Evolutionary conservation across 2,797 vertebrate genomes (phyloP).

Genomic region (Nasua narica): DNA sequence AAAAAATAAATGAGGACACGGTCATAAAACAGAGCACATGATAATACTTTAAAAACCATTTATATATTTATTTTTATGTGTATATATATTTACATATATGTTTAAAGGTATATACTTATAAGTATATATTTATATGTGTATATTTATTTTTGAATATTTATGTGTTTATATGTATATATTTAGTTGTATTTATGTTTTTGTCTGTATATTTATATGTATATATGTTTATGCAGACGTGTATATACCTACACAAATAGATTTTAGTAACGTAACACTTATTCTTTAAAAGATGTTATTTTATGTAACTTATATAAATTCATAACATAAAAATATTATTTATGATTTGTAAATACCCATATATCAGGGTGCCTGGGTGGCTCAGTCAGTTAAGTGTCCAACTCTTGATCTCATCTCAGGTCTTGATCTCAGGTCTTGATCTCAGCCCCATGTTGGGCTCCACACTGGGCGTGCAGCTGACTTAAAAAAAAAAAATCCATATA

Average conservation of each 20-base stretch:
- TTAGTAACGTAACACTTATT: background rate
- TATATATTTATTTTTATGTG: background rate
- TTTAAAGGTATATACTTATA: background rate
- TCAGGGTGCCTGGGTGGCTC: background rate
- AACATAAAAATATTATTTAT: background rate
- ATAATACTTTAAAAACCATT: background rate
- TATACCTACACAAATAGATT: background rate
- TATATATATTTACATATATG: background rate
- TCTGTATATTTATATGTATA: background rate
- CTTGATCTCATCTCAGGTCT: background rate
- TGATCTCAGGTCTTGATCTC: no score
- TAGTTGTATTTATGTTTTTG: background rate
- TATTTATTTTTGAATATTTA: background rate
- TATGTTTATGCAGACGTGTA: background rate
- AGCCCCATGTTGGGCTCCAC: background rate
- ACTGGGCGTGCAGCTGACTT: no score
- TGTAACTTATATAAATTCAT: background rate
- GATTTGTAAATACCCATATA: background rate
- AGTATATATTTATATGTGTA: no score
- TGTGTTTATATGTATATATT: background rate
- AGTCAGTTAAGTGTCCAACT: accelerated
- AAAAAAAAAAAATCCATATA: background rate
- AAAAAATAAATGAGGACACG: background rate
- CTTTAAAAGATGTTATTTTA: background rate
- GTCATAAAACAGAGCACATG: background rate